phyloP scores from a whole-genome alignment of 2,888 invertebrate species.

The Xiphydria camelus region DNA sequence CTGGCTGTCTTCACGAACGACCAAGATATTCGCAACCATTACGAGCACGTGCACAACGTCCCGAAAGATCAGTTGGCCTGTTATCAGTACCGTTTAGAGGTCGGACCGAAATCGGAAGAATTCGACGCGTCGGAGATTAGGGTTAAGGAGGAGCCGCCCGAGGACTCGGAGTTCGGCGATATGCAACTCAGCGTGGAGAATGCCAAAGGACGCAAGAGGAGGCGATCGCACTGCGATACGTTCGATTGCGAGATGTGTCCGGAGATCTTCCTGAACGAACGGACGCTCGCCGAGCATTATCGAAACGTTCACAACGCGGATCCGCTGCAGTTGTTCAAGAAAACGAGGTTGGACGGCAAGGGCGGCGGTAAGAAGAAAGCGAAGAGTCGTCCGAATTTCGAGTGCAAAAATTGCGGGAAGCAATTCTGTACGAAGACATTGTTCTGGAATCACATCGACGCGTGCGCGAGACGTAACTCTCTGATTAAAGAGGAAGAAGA shows the following conservation, averaged over 20 bases:
- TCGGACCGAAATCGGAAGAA: slow-evolving; percentile 24
- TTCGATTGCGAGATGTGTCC: slow-evolving; percentile 53
- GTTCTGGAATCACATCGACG: slow-evolving; percentile 49
- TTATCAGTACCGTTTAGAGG: slow-evolving; percentile 45
- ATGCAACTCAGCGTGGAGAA: slow-evolving; percentile 35
- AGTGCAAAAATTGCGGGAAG: slow-evolving; percentile 49
- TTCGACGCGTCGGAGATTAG: slow-evolving; percentile 32
- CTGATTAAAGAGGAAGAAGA: slow-evolving; percentile 22
- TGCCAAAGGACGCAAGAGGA: slow-evolving; percentile 34
- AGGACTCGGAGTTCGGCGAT: slow-evolving; percentile 48
- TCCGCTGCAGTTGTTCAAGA: slow-evolving; percentile 42
- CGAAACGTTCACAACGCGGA: slow-evolving; percentile 52
- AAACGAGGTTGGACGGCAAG: slow-evolving; percentile 28
- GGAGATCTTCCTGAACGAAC: slow-evolving; percentile 49
- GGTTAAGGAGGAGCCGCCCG: slow-evolving; percentile 49
- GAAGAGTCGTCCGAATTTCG: slow-evolving; percentile 42
- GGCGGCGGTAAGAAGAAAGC: slow-evolving; percentile 24
- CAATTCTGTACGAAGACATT: slow-evolving; percentile 50
- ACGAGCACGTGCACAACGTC: slow-evolving; percentile 56
- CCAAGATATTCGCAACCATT: slow-evolving; percentile 59
- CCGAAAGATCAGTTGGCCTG: slow-evolving; percentile 50
- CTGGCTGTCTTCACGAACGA: slow-evolving; percentile 63
- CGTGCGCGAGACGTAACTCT: slow-evolving; percentile 36
- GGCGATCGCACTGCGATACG: slow-evolving; percentile 40
- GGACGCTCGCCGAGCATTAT: slow-evolving; percentile 48